Evolutionary conservation across 2,797 vertebrate species (phyloP).

Genomic region (Gymnothorax javanicus): DNA sequence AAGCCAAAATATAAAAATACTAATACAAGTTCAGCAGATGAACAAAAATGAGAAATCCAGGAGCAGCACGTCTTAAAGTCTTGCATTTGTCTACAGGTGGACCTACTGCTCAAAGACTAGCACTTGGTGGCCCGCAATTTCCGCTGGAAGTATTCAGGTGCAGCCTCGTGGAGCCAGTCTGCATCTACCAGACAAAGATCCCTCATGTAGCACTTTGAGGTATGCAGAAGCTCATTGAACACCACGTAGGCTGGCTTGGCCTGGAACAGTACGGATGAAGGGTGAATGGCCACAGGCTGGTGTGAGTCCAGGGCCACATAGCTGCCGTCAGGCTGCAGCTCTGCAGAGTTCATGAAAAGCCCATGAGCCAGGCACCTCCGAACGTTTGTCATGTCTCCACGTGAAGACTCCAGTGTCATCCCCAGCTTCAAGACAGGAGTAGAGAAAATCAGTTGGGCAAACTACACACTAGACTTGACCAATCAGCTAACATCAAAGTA

Average conservation of each 20-base stretch:
- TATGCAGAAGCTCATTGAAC: slow-evolving; percentile 89
- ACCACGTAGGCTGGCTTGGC: slow-evolving; percentile 86
- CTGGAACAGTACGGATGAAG: slow-evolving; percentile 93
- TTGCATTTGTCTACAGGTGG: no score
- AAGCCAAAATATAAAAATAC: neutral
- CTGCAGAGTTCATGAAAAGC: slow-evolving; percentile 87
- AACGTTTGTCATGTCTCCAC: slow-evolving; percentile 72
- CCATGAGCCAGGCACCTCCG: slow-evolving; percentile 91
- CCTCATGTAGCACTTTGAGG: slow-evolving; percentile 93
- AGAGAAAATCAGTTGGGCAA: neutral
- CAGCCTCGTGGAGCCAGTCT: slow-evolving; percentile 90
- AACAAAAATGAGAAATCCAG: neutral
- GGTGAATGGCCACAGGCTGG: slow-evolving; percentile 89
- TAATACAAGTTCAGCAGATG: neutral
- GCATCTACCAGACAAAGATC: slow-evolving; percentile 90
- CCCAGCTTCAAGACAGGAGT: slow-evolving; percentile 73
- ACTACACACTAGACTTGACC: neutral
- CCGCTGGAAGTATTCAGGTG: slow-evolving; percentile 86
- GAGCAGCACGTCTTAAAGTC: neutral
- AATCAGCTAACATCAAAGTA: no score
- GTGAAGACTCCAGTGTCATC: slow-evolving; percentile 82
- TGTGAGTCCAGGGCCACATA: slow-evolving; percentile 85
- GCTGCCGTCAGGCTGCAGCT: slow-evolving; percentile 86
- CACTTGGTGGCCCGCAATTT: slow-evolving; percentile 74
- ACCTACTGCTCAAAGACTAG: slow-evolving; percentile 57